Base-by-base conservation (phyloP, 1,140 invertebrate genomes). In the Saccostrea echinata region DNA sequence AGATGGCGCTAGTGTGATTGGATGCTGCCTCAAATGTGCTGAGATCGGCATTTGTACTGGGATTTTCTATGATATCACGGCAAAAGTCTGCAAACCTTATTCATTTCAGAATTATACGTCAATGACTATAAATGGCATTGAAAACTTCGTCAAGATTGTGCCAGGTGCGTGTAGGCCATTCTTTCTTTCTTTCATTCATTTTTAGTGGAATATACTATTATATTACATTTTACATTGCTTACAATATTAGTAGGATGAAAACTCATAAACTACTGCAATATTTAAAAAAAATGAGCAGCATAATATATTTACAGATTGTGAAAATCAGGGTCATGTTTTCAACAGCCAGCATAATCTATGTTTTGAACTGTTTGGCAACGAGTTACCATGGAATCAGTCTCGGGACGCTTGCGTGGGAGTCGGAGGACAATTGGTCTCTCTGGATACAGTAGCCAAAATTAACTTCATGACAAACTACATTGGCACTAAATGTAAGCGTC, bases 381-480 rank as follows among this genome's bases (percentile, higher is more conserved):
- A 0, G 68, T 76, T 76, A 76, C 68, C 27, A 30, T 76, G 68
- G 68, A 76, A 76, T 30, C 68, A 76, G 27, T 76, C 68, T 30
- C 30, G 68, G 24, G 68, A 76, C 24, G 68, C 68, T 2, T 76
- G 68, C 27, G 24, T 16, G 68, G 30, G 27, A 12, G 27, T 76
- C 13, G 24, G 68, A 11, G 68, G 68, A 16, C 68, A 76, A 30
- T 27, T 76, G 16, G 30, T 76, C 13, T 30, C 30, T 27, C 27
- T 76, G 27, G 68, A 76, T 27, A 30, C 68, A 30, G 68, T 33
- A 8, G 1, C 68, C 13, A 76, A 76, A 76, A 76, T 76, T 33
- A 16, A 76, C 24, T 76, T 76, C 68, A 76, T 76, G 27, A 30
- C 68, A 13, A 27, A 33, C 27, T 76, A 33, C 16, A 76, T 76